phyloP scores from a whole-genome alignment of 2,888 invertebrate species.

The Hypselothyrea guttata region DNA sequence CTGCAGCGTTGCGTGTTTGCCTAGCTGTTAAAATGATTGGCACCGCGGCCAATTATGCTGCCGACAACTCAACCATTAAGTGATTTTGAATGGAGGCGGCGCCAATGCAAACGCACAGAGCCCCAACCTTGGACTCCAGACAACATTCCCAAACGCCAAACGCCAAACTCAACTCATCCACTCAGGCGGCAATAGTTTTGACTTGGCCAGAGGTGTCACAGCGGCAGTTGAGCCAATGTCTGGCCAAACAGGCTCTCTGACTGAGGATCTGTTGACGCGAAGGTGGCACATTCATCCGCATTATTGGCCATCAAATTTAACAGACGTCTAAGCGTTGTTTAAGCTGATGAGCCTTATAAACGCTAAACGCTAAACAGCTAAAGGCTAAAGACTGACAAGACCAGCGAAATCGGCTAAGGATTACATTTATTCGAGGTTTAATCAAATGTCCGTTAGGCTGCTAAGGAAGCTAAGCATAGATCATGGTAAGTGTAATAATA shows the following conservation, averaged over 20 bases:
- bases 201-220: slow-evolving; percentile 51
- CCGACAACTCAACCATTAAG: slow-evolving; percentile 61
- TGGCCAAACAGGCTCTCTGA: slow-evolving; percentile 10
- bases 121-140: neutral
- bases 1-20: slow-evolving; percentile 62
- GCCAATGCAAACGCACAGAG: slow-evolving; percentile 42
- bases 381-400: neutral
- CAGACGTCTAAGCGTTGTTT: slow-evolving; percentile 43
- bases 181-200: neutral
- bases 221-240: slow-evolving; percentile 61
- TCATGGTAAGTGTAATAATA: no score
- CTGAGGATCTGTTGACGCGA: neutral
- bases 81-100: slow-evolving; percentile 72
- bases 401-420: slow-evolving; percentile 9
- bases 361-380: no score
- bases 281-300: neutral
- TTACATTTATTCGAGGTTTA: slow-evolving; percentile 31
- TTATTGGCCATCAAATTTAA: slow-evolving; percentile 37
- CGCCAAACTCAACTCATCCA: no score
- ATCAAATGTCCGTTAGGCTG: neutral
- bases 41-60: slow-evolving; percentile 71
- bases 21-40: slow-evolving; percentile 75
- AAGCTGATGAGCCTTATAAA: slow-evolving; percentile 29
- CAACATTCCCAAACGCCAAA: no score
- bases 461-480: no score